Conservation (phyloP, 2,888 invertebrate species). For the Eucera pruinosa region DNA sequence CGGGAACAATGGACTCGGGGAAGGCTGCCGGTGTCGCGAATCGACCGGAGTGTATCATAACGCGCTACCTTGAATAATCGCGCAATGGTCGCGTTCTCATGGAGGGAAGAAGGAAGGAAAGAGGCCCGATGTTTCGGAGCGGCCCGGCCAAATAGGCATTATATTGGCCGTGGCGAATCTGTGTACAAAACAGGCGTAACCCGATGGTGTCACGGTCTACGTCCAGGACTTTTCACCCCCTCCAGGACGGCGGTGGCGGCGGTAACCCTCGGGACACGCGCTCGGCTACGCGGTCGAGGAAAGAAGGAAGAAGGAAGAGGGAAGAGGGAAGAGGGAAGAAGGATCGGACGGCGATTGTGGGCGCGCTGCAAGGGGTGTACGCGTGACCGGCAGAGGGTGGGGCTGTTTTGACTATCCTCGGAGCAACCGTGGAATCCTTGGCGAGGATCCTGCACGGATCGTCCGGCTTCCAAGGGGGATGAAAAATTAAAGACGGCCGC, state of each 20-base stretch:
- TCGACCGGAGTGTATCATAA: constrained; percentile 70
- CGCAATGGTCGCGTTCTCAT: constrained; percentile 77
- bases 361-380: constrained; percentile 18
- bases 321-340: no score
- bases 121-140: constrained; percentile 39
- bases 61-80: constrained; percentile 83
- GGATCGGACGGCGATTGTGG: no score
- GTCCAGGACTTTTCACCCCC: constrained; percentile 31
- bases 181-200: constrained; percentile 81
- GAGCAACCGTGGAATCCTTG: constrained; percentile 52
- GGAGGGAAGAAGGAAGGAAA: no score
- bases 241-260: neutral
- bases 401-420: constrained; percentile 78
- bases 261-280: constrained; percentile 65
- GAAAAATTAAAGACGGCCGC: constrained; percentile 55
- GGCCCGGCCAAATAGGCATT: constrained; percentile 76
- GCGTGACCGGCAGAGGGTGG: constrained; percentile 72
- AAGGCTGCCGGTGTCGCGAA: neutral
- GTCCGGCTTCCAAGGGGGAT: constrained; percentile 40
- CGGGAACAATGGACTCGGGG: constrained; percentile 15
- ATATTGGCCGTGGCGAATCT: constrained; percentile 82
- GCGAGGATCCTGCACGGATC: constrained; percentile 23
- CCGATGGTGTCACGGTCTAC: constrained; percentile 77
- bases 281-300: constrained; percentile 17
- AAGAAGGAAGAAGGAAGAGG: no score